Percentiles rank a stretch among this genome's conserved stretches.
These are phyloP conservation scores for Hylaeus volcanicus DNA, from an alignment of 1,140 invertebrate species.

Conservation along the genomic window DNA sequence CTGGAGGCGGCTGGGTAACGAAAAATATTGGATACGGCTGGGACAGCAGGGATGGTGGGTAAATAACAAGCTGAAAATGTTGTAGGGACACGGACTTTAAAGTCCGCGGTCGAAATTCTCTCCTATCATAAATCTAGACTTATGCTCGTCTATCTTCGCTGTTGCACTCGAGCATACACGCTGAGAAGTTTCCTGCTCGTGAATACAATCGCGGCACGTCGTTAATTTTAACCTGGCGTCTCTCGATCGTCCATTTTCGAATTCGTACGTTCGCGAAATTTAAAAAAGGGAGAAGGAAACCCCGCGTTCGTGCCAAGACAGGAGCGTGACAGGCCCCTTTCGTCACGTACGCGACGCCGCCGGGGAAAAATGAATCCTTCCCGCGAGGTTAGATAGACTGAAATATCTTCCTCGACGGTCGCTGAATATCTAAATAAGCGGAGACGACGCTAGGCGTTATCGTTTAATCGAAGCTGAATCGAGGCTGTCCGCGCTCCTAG, in stretches of 20 bases:
- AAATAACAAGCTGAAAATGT: not conserved
- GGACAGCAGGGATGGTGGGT: not conserved
- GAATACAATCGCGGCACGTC: no score
- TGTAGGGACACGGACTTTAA: no score
- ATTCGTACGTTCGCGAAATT: conserved; percentile 5
- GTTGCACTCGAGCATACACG: no score
- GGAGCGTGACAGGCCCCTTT: conserved; percentile 48
- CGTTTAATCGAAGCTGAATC: conserved; percentile 34
- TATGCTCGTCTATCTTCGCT: no score
- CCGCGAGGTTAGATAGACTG: conserved; percentile 10
- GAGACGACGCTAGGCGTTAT: conserved; percentile 10
- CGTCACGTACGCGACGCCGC: conserved; percentile 40
- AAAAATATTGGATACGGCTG: conserved; percentile 25
- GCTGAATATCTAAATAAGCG: conserved; percentile 40
- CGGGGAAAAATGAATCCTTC: conserved; percentile 30
- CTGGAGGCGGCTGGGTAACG: conserved; percentile 2
- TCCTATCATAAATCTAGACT: no score
- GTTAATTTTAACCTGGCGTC: no score
- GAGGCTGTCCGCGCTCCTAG: conserved; percentile 12
- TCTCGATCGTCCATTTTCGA: conserved; percentile 7
- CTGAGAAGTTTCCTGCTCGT: no score
- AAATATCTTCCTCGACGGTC: conserved; percentile 28
- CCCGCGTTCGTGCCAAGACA: not conserved
- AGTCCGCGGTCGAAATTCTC: no score
- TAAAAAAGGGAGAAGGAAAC: not conserved